These are phyloP conservation scores for Pseudococcus longispinus DNA, from an alignment of 2,888 invertebrate species.

Conservation along the genomic window DNA sequence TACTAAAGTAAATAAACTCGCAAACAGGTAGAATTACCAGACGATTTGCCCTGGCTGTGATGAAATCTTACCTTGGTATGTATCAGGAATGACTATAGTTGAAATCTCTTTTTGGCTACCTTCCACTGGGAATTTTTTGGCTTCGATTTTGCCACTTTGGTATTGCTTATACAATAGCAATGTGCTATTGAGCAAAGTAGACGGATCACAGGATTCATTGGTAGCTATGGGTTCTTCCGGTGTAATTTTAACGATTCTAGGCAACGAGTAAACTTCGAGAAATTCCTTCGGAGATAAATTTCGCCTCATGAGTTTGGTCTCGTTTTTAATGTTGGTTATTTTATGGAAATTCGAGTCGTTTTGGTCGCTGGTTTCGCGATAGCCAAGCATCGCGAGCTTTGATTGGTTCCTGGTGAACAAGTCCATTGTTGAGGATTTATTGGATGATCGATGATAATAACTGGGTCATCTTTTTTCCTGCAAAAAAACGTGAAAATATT, in stretches of 20 bases:
- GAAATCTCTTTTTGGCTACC: constrained; percentile 62
- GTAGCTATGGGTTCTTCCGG: constrained; percentile 60
- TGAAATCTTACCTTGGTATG: constrained; percentile 64
- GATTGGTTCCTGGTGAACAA: constrained; percentile 23
- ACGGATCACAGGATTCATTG: constrained; percentile 61
- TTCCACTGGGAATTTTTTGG: constrained; percentile 61
- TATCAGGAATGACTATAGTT: constrained; percentile 66
- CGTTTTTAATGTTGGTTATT: constrained; percentile 20
- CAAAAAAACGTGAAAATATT: background rate
- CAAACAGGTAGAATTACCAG: background rate
- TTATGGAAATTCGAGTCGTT: background rate
- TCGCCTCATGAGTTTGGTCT: constrained; percentile 40
- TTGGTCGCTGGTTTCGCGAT: background rate
- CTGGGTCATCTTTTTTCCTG: background rate
- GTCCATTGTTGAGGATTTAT: constrained; percentile 26
- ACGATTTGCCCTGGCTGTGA: background rate
- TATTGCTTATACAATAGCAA: constrained; percentile 66
- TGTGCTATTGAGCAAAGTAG: constrained; percentile 63
- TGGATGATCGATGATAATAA: constrained; percentile 3
- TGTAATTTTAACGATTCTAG: constrained; percentile 63
- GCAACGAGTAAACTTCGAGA: constrained; percentile 64
- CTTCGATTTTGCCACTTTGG: constrained; percentile 65
- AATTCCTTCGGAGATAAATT: constrained; percentile 61
- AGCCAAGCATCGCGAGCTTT: constrained; percentile 12
- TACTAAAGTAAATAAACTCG: background rate